Percentiles rank a stretch among this genome's conserved stretches.
Evolutionary conservation across 2,888 invertebrate species (phyloP).

Genomic region (Invenusta paracnida): DNA sequence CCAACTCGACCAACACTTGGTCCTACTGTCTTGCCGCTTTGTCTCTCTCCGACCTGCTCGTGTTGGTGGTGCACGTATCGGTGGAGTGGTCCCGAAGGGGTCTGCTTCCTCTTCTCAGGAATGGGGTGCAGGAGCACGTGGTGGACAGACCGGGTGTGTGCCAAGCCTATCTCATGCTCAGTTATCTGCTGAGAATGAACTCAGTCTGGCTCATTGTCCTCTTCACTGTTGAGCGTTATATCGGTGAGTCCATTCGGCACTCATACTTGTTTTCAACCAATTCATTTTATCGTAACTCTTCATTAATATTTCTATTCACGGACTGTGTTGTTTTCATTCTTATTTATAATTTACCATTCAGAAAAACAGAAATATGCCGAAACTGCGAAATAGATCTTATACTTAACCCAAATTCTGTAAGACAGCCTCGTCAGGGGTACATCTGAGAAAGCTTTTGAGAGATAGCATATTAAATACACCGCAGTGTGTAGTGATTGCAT

Average conservation of each 20-base stretch:
- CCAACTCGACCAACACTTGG: slow-evolving; percentile 26
- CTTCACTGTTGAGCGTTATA: slow-evolving; percentile 55
- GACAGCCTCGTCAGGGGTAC: too few relatives aligned
- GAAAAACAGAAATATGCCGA: too few relatives aligned
- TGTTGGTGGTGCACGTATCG: background rate
- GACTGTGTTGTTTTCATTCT: too few relatives aligned
- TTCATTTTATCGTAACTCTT: too few relatives aligned
- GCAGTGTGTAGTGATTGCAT: too few relatives aligned
- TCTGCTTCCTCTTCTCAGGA: background rate
- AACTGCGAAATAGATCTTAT: too few relatives aligned
- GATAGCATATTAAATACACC: too few relatives aligned
- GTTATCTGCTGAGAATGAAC: slow-evolving; percentile 57
- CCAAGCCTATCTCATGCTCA: slow-evolving; percentile 71
- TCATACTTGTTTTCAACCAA: too few relatives aligned
- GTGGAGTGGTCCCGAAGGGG: slow-evolving; percentile 36
- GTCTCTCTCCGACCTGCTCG: slow-evolving; percentile 35
- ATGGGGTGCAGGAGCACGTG: background rate
- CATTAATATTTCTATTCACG: too few relatives aligned
- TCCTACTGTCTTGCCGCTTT: slow-evolving; percentile 33
- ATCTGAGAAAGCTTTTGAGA: too few relatives aligned
- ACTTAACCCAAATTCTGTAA: too few relatives aligned
- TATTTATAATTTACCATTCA: too few relatives aligned
- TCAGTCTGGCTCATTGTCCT: slow-evolving; percentile 55
- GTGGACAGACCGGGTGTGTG: slow-evolving; percentile 65
- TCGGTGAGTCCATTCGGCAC: slow-evolving; percentile 48